A percentile compares a stretch with the other conserved stretches of the same genome.
phyloP scores from a whole-genome alignment of 2,113 vertebrate genomes.

The Podarcis muralis region DNA sequence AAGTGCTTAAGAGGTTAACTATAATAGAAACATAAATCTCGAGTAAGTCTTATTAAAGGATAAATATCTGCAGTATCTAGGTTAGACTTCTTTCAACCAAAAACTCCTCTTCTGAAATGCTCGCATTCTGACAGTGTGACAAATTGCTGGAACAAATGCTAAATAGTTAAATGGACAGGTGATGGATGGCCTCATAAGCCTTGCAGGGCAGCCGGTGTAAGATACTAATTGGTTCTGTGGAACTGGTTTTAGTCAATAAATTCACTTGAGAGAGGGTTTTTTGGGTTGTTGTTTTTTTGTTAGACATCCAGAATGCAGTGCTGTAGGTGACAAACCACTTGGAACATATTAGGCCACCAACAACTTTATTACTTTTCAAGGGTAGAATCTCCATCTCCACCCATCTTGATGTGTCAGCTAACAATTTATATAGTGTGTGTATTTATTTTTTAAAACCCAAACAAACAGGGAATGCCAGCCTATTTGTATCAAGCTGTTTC shows the following conservation, averaged over 20 bases:
- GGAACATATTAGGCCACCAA: conserved; percentile 59
- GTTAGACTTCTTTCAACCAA: conserved; percentile 78
- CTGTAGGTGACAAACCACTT: conserved; percentile 72
- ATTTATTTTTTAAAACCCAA: not conserved
- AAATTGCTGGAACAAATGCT: conserved; percentile 85
- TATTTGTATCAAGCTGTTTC: not conserved
- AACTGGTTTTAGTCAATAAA: conserved; percentile 84
- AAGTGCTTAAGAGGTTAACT: conserved; percentile 73
- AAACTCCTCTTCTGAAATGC: conserved; percentile 76
- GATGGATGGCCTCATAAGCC: conserved; percentile 85
- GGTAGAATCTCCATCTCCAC: conserved; percentile 2
- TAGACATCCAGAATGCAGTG: conserved; percentile 67
- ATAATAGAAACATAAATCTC: conserved; percentile 76
- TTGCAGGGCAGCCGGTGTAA: conserved; percentile 78
- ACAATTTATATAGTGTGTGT: not conserved
- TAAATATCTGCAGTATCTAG: conserved; percentile 69
- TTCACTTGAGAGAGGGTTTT: conserved; percentile 73
- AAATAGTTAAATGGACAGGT: conserved; percentile 85
- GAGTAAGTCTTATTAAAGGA: conserved; percentile 71
- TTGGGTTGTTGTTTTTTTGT: conserved; percentile 36
- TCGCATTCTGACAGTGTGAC: conserved; percentile 81
- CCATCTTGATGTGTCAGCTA: not conserved
- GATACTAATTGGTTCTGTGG: conserved; percentile 85
- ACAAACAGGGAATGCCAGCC: no score
- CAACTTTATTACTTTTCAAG: conserved; percentile 65